A percentile compares a stretch with the other conserved stretches of the same genome.
Conservation (phyloP, 2,888 invertebrate species). For the Drosophila greeni region DNA sequence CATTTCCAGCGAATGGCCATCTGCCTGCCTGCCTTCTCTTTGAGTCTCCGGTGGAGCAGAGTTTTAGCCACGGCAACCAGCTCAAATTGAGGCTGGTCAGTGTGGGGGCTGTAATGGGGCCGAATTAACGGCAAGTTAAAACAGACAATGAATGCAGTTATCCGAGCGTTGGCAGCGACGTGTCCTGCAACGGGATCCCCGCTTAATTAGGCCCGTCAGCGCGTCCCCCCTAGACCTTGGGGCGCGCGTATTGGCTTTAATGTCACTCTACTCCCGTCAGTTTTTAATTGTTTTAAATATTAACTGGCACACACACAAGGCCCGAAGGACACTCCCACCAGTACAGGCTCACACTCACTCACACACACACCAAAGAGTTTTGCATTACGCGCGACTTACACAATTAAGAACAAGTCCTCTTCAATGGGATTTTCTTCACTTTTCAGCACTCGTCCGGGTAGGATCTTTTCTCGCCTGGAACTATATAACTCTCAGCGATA, state of each 20-base stretch:
- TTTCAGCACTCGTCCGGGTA: neutral
- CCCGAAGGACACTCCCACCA: slow-evolving; percentile 42
- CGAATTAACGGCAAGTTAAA: slow-evolving; percentile 27
- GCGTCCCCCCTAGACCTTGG: slow-evolving; percentile 5
- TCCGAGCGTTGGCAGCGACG: slow-evolving; percentile 6
- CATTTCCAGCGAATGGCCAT: slow-evolving; percentile 6
- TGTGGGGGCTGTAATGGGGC: slow-evolving; percentile 18
- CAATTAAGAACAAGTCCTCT: slow-evolving; percentile 15
- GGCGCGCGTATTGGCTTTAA: slow-evolving; percentile 17
- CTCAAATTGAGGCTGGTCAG: slow-evolving; percentile 28
- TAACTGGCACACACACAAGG: slow-evolving; percentile 27
- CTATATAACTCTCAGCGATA: slow-evolving; percentile 9
- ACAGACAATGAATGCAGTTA: slow-evolving; percentile 39
- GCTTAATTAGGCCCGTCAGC: slow-evolving; percentile 28
- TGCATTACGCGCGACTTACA: slow-evolving; percentile 34
- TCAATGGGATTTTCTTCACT: slow-evolving; percentile 2
- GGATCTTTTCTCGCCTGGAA: slow-evolving; percentile 26
- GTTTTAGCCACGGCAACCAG: neutral
- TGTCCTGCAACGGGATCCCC: slow-evolving; percentile 16
- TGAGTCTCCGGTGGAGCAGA: slow-evolving; percentile 2
- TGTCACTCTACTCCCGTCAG: slow-evolving; percentile 15
- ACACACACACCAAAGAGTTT: slow-evolving; percentile 18
- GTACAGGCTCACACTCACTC: slow-evolving; percentile 9
- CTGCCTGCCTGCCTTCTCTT: neutral
- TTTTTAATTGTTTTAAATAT: slow-evolving; percentile 52